phyloP scores from a whole-genome alignment of 2,888 invertebrate species.

The Alcis repandata region DNA sequence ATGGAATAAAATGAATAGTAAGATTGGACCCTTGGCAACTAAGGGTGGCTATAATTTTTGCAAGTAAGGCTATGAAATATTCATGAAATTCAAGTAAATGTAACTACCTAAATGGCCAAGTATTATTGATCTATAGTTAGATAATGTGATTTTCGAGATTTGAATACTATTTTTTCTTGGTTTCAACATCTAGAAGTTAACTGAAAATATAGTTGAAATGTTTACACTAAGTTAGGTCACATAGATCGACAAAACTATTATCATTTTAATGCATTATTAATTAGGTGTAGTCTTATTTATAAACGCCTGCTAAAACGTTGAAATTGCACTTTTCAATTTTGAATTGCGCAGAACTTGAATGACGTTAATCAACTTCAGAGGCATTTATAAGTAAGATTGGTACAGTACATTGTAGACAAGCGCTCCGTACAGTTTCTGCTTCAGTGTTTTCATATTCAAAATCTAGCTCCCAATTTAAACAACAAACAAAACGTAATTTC shows the following conservation, averaged over 20 bases:
- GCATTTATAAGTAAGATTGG: background rate
- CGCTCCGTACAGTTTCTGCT: background rate
- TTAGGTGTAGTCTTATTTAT: no score
- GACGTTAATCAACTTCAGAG: no score
- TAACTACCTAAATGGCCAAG: background rate
- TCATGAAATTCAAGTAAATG: slow-evolving; percentile 16
- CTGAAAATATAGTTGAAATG: no score
- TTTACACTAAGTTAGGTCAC: no score
- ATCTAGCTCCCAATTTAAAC: no score
- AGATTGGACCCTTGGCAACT: slow-evolving; percentile 23
- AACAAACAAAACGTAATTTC: slow-evolving; percentile 15
- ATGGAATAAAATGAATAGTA: slow-evolving; percentile 28
- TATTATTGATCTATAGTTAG: background rate
- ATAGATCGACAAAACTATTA: no score
- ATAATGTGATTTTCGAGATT: no score
- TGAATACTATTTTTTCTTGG: background rate
- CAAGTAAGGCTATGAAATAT: slow-evolving; percentile 20
- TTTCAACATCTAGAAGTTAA: background rate
- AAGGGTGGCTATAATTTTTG: slow-evolving; percentile 15
- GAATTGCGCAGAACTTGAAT: no score
- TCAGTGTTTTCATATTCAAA: background rate
- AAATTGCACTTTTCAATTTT: no score
- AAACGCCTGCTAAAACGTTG: no score
- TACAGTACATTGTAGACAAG: background rate
- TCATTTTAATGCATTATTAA: no score